Evolutionary conservation across 2,113 vertebrate genomes (phyloP).

Genomic region (Sturnus vulgaris): DNA sequence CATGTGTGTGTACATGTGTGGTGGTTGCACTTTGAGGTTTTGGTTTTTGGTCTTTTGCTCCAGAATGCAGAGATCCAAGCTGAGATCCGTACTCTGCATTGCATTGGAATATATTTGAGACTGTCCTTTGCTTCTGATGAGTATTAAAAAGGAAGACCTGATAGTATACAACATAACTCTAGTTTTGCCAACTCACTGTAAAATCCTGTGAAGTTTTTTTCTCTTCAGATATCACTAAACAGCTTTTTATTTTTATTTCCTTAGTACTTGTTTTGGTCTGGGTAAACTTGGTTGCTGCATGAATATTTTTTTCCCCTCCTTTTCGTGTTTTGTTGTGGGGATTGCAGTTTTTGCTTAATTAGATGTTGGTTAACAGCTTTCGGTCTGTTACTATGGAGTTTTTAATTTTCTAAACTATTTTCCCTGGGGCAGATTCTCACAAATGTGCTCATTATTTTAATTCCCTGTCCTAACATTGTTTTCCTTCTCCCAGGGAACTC

Average conservation of each 20-base stretch:
- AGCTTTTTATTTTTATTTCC: background rate
- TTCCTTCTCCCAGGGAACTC: background rate
- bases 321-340: background rate
- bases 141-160: background rate
- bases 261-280: background rate
- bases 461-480: background rate
- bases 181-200: background rate
- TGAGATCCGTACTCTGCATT: background rate
- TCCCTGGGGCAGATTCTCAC: background rate
- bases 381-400: background rate
- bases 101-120: background rate
- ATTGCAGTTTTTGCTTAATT: background rate
- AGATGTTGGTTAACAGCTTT: background rate
- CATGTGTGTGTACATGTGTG: accelerated
- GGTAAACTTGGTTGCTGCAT: background rate
- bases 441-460: background rate
- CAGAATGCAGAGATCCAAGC: background rate
- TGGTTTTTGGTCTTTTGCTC: background rate
- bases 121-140: background rate
- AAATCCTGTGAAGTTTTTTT: background rate
- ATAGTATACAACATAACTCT: background rate
- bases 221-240: background rate
- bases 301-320: background rate
- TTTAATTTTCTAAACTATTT: constrained; percentile 22
- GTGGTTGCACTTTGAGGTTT: background rate